A percentile compares a stretch with the other conserved stretches of the same genome.
Evolutionary conservation across 2,797 vertebrate species (phyloP).

Genomic region (Anomalospiza imberbis): DNA sequence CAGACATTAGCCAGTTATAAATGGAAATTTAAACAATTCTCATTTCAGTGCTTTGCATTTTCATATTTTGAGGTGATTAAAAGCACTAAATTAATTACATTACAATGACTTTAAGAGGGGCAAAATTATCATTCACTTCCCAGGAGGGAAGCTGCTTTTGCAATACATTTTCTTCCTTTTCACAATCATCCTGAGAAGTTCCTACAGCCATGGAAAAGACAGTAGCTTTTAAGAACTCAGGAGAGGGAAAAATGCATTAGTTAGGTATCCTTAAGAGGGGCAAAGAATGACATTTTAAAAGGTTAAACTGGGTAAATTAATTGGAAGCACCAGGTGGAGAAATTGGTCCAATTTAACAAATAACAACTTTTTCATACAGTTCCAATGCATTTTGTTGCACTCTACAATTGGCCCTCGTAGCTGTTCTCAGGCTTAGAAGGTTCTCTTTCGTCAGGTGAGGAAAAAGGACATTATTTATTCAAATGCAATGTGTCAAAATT

Average conservation of each 20-base stretch:
- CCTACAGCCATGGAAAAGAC: background rate
- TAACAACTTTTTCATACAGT: background rate
- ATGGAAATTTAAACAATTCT: background rate
- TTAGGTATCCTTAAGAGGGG: conserved; percentile 35
- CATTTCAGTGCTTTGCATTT: background rate
- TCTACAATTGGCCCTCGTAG: background rate
- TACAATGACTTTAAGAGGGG: background rate
- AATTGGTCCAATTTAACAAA: conserved; percentile 41
- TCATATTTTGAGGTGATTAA: conserved; percentile 18
- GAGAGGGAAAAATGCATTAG: background rate
- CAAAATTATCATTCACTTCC: conserved; percentile 14
- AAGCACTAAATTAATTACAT: background rate
- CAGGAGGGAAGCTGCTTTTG: background rate
- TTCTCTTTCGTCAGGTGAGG: background rate
- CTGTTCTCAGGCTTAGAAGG: background rate
- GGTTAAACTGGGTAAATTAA: conserved; percentile 69
- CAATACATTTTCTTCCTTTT: background rate
- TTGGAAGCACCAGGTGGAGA: conserved; percentile 57
- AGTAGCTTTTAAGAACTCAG: conserved; percentile 1
- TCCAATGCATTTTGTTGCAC: background rate
- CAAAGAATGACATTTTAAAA: conserved; percentile 68
- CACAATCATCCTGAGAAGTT: background rate
- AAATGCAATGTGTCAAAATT: background rate
- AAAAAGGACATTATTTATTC: background rate
- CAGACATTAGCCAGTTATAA: background rate